A percentile compares a stretch with the other conserved stretches of the same genome.
phyloP scores from a whole-genome alignment of 2,113 vertebrate genomes.

The Sturnira hondurensis region DNA sequence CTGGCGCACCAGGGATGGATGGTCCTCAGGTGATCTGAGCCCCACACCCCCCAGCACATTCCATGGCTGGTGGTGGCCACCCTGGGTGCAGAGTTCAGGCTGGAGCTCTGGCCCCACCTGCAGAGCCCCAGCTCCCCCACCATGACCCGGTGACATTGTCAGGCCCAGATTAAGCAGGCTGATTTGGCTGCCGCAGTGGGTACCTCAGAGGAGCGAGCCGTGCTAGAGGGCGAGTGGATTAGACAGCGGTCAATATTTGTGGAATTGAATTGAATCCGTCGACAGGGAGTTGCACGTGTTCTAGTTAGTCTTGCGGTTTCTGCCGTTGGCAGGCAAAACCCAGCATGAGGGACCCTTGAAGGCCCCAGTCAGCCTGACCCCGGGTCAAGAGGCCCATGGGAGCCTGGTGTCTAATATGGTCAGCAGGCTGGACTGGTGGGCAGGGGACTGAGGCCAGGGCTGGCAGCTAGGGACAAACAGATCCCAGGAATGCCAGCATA shows the following conservation, averaged over 20 bases:
- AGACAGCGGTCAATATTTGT: slow-evolving; percentile 68
- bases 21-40: background rate
- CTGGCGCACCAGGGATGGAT: background rate
- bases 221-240: slow-evolving; percentile 28
- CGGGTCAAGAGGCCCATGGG: background rate
- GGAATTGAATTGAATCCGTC: slow-evolving; percentile 58
- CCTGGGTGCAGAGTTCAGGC: background rate
- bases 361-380: background rate
- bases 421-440: background rate
- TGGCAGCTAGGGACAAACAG: background rate
- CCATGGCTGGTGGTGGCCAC: background rate
- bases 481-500: rapidly evolving
- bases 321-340: background rate
- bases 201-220: background rate
- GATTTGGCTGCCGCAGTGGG: rapidly evolving
- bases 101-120: background rate
- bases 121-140: background rate
- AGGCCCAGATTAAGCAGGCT: background rate
- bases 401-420: background rate
- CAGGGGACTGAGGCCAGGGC: background rate
- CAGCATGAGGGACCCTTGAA: background rate
- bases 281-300: background rate
- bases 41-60: background rate
- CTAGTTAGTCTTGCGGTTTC: background rate
- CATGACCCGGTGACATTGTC: background rate